phyloP scores from a whole-genome alignment of 2,113 vertebrate genomes.

The Anseranas semipalmata region DNA sequence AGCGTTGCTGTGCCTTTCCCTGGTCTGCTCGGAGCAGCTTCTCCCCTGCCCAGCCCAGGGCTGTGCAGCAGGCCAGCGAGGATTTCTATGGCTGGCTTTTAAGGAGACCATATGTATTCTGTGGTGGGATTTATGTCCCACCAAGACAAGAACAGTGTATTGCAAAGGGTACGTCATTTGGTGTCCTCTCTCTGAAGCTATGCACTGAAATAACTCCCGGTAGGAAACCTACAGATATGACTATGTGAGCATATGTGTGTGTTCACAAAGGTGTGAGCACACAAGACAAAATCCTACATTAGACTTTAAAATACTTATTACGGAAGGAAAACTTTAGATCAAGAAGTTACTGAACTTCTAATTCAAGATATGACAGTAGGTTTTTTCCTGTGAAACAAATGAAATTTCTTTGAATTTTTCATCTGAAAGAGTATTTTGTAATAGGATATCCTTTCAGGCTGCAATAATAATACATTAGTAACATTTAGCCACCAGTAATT shows the following conservation, averaged over 20 bases:
- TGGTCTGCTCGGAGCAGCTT: neutral
- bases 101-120: neutral
- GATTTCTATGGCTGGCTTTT: neutral
- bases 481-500: conserved; percentile 11
- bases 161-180: neutral
- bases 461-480: neutral
- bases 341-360: neutral
- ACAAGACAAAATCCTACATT: neutral
- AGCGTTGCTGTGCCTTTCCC: neutral
- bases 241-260: neutral
- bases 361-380: neutral
- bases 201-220: neutral
- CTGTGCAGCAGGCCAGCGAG: neutral
- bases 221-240: neutral
- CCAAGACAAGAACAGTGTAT: neutral
- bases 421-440: neutral
- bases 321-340: neutral
- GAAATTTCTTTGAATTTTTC: neutral
- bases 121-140: neutral
- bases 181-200: neutral
- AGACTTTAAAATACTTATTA: neutral
- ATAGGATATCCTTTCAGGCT: neutral
- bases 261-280: neutral
- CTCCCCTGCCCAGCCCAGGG: neutral
- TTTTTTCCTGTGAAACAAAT: neutral